phyloP scores from a whole-genome alignment of 92 coral and sea anemone species.

The Paragorgia papillata region DNA sequence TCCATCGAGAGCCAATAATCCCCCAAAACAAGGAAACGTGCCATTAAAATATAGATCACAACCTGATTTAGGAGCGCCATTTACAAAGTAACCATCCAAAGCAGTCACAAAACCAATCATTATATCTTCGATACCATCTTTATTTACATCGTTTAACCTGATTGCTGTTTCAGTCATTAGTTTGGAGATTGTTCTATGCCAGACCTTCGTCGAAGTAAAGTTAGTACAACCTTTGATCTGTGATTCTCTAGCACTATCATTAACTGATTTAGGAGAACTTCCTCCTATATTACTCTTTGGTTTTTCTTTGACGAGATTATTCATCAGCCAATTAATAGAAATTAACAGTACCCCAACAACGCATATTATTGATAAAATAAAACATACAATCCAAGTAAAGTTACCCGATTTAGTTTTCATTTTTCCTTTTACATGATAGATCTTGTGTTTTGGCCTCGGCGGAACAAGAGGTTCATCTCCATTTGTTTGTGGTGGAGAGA shows the following conservation, averaged over 20 bases:
- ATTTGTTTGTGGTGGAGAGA: constrained; percentile 6
- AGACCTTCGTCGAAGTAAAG: constrained; percentile 62
- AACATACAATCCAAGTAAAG: constrained; percentile 72
- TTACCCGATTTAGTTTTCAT: constrained; percentile 35
- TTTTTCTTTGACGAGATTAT: constrained; percentile 24
- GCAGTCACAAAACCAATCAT: constrained; percentile 92
- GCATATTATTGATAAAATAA: constrained; percentile 80
- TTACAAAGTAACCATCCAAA: constrained; percentile 75
- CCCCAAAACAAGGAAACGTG: constrained; percentile 93
- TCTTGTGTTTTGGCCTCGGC: constrained; percentile 33
- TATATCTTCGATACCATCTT: constrained; percentile 86
- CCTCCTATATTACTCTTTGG: background rate
- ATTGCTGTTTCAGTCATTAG: constrained; percentile 97
- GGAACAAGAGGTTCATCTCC: constrained; percentile 38
- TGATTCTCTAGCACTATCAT: constrained; percentile 34
- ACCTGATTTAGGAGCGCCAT: constrained; percentile 68
- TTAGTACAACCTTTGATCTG: constrained; percentile 66
- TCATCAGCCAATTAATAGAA: no score
- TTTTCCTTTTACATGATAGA: constrained; percentile 34
- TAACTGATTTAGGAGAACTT: background rate
- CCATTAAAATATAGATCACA: constrained; percentile 95
- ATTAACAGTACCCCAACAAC: constrained; percentile 77
- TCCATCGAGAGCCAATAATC: constrained; percentile 86
- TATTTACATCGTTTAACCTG: constrained; percentile 86
- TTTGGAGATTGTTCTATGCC: constrained; percentile 82